Conservation (phyloP, 2,888 invertebrate species). For the Eristalis intricaria region DNA sequence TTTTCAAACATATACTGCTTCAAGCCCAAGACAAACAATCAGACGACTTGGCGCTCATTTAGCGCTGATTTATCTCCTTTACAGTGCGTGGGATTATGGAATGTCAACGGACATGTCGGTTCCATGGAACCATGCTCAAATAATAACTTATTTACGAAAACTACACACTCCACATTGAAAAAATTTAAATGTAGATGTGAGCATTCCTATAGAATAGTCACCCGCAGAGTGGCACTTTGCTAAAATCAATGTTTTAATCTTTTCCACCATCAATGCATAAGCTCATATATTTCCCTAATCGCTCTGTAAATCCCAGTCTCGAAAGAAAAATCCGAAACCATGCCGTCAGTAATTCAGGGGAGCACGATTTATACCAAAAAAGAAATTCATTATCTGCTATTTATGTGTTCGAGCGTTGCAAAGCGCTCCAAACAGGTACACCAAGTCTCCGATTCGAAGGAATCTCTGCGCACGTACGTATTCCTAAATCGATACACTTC, state of each 20-base stretch:
- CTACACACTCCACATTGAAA: background rate
- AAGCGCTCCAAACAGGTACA: background rate
- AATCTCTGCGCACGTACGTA: slow-evolving; percentile 50
- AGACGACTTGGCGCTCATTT: background rate
- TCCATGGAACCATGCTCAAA: background rate
- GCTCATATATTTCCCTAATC: background rate
- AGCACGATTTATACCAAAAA: background rate
- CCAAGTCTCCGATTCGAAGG: slow-evolving; percentile 2
- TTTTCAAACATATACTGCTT: background rate
- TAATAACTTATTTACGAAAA: background rate
- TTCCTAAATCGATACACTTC: slow-evolving; percentile 48
- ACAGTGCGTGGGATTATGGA: background rate
- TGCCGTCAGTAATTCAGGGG: background rate
- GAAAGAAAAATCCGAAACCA: background rate
- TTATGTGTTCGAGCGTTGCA: background rate
- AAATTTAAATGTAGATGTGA: background rate
- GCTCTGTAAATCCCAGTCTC: background rate
- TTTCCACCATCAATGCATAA: background rate
- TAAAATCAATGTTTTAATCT: background rate
- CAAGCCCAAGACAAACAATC: background rate
- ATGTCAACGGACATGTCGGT: background rate
- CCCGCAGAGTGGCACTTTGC: background rate
- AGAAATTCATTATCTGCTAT: background rate
- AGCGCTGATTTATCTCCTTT: background rate
- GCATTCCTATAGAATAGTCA: background rate